These are phyloP conservation scores for Calephelis nemesis DNA, from an alignment of 1,140 invertebrate genomes.

Conservation along the genomic window DNA sequence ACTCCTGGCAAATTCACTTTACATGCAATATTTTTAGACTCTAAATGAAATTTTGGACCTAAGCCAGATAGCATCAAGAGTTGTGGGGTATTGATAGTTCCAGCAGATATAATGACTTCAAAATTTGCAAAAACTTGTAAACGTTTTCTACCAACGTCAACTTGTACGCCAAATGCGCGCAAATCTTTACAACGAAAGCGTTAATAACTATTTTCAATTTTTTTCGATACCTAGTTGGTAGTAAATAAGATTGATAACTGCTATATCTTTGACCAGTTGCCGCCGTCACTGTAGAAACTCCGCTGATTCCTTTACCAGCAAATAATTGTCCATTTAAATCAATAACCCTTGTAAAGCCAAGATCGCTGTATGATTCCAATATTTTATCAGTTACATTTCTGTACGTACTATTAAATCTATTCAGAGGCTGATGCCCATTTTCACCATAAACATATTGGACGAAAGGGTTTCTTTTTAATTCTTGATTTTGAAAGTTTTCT, in stretches of 20 bases:
- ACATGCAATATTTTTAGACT: slow-evolving; percentile 36
- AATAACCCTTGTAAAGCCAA: slow-evolving; percentile 42
- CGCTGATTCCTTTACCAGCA: slow-evolving; percentile 35
- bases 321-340: slow-evolving; percentile 43
- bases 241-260: slow-evolving; percentile 84
- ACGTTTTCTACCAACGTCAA: slow-evolving; percentile 78
- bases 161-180: slow-evolving; percentile 84
- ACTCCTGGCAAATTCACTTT: slow-evolving; percentile 22
- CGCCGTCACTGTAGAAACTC: slow-evolving; percentile 73
- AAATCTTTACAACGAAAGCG: slow-evolving; percentile 82
- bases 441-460: slow-evolving; percentile 40
- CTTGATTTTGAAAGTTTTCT: slow-evolving; percentile 44
- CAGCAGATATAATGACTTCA: no score
- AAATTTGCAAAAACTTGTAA: slow-evolving; percentile 31
- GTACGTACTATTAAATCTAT: no score
- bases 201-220: slow-evolving; percentile 48
- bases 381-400: no score
- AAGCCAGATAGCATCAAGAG: no score
- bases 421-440: slow-evolving; percentile 33
- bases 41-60: slow-evolving; percentile 40
- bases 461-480: not conserved
- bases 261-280: slow-evolving; percentile 83
- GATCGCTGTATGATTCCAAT: slow-evolving; percentile 56
- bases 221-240: slow-evolving; percentile 81
- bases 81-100: no score